Base-by-base conservation (phyloP, 1,140 invertebrate genomes). In the Trachelipus rathkii region DNA sequence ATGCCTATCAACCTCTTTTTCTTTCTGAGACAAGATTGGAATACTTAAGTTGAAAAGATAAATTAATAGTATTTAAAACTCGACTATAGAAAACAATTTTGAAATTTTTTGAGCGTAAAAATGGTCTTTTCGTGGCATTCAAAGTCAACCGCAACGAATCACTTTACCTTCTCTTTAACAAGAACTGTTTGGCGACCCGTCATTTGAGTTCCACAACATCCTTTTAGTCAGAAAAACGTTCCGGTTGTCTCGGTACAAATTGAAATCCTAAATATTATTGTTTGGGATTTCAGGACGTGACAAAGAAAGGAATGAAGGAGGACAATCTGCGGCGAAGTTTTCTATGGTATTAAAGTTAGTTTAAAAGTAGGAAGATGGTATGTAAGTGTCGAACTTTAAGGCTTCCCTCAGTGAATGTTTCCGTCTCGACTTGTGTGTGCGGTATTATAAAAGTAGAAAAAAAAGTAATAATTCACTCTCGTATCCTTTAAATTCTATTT, bases 381-480 rank as follows among this genome's bases (percentile, higher is more conserved):
- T 33, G 33, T 33, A 33, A 33, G 33, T 33, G 33, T 33, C 33
- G 33, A 33, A 33, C 33, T 1, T 33, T 33, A 60, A 60, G 50
- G 50, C 50, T 60, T 60, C 50, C 50, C 50, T 60, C 50, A 4
- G 50, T 4, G 50, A 60, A 60, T 15, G 50, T 60, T 60, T 60
- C 50, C 50, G 50, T 13, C 50, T 33, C 6, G 33, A 33, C 33
- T 33, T 33, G 33, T 33, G 33, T 33, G 33, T 33, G 33, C 33
- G 33, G 33, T 33, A 33, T 33, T 33, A 33, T 33, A 33, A 33
- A 33, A 33, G 33, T 33, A 33, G 33, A 33, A 33, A 15, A 60
- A 60, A 60, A 60, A 60, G 50, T 19, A 60, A 60, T 60, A 60
- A 60, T 60, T 60, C 50, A 60, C 50, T 60, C 50, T 60, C 2